A percentile compares a stretch with the other conserved stretches of the same genome.
These are phyloP conservation scores for Macrotis lagotis DNA, from an alignment of 2,113 vertebrate genomes.

Conservation along the genomic window DNA sequence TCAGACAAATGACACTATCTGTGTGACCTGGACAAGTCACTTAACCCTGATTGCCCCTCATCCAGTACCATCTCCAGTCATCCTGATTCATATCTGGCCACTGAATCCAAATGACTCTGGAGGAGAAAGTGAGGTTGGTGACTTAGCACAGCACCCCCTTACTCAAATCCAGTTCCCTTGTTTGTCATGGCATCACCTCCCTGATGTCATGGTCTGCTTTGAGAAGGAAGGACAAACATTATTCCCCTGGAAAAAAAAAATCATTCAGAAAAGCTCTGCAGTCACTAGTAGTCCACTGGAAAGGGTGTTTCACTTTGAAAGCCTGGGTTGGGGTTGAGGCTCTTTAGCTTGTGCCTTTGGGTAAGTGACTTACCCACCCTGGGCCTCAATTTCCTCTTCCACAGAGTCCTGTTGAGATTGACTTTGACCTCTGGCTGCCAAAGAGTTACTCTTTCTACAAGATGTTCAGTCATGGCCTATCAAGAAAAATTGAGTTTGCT, in stretches of 20 bases:
- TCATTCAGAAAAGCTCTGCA: neutral
- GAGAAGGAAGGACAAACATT: too few relatives aligned
- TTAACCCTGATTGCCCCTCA: too few relatives aligned
- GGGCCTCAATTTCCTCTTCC: slow-evolving; percentile 23
- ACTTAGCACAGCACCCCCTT: too few relatives aligned
- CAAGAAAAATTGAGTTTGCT: slow-evolving; percentile 78
- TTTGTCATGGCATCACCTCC: too few relatives aligned
- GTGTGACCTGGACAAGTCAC: too few relatives aligned
- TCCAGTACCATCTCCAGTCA: too few relatives aligned
- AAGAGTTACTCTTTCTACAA: slow-evolving; percentile 77
- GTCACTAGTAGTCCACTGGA: neutral
- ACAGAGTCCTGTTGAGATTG: slow-evolving; percentile 41
- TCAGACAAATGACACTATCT: too few relatives aligned
- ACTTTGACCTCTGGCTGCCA: slow-evolving; percentile 76
- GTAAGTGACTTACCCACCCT: neutral
- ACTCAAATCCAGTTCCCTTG: too few relatives aligned
- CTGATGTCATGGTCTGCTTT: too few relatives aligned
- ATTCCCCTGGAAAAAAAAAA: neutral
- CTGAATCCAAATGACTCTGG: too few relatives aligned
- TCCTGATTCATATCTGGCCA: too few relatives aligned
- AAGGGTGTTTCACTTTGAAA: neutral
- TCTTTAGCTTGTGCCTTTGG: neutral
- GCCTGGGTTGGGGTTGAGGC: neutral
- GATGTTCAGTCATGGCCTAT: slow-evolving; percentile 69
- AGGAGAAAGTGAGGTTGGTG: too few relatives aligned